Evolutionary conservation across 1,140 invertebrate genomes (phyloP).

Genomic region (Berghia stephanieae): DNA sequence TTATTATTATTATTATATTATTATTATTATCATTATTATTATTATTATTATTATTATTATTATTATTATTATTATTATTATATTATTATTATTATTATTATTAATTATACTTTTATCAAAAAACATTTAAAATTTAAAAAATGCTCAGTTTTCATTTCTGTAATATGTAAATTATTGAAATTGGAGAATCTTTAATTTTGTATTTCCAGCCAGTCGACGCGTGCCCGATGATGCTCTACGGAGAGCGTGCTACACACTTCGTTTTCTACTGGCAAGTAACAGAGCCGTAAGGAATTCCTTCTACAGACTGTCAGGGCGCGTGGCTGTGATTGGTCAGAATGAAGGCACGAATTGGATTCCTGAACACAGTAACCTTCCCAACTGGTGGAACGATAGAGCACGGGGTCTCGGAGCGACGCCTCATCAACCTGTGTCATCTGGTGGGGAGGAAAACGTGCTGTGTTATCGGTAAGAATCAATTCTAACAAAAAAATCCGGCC

Average conservation of each 20-base stretch:
- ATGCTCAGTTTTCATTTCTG: too few relatives aligned
- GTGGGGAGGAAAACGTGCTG: constrained; percentile 48
- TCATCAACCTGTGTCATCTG: constrained; percentile 37
- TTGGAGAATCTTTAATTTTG: too few relatives aligned
- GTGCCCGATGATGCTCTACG: constrained; percentile 44
- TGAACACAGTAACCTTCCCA: constrained; percentile 39
- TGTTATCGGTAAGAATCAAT: constrained; percentile 34
- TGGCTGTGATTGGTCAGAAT: constrained; percentile 41
- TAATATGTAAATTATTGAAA: too few relatives aligned
- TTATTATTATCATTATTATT: too few relatives aligned
- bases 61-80: too few relatives aligned
- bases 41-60: too few relatives aligned
- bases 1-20: too few relatives aligned
- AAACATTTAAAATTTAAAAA: too few relatives aligned
- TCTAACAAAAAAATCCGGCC: too few relatives aligned
- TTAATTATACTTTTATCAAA: too few relatives aligned
- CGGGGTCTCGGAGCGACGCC: constrained; percentile 43
- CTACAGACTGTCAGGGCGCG: constrained; percentile 46
- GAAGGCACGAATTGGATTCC: constrained; percentile 44
- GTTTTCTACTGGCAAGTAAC: constrained; percentile 50
- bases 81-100: too few relatives aligned
- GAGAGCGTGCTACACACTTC: constrained; percentile 51
- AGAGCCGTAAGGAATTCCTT: constrained; percentile 40
- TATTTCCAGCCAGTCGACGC: not conserved
- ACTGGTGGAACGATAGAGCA: constrained; percentile 34